These are phyloP conservation scores for Microcebus tavaratra DNA, from an alignment of 2,113 vertebrate genomes.

Conservation along the genomic window DNA sequence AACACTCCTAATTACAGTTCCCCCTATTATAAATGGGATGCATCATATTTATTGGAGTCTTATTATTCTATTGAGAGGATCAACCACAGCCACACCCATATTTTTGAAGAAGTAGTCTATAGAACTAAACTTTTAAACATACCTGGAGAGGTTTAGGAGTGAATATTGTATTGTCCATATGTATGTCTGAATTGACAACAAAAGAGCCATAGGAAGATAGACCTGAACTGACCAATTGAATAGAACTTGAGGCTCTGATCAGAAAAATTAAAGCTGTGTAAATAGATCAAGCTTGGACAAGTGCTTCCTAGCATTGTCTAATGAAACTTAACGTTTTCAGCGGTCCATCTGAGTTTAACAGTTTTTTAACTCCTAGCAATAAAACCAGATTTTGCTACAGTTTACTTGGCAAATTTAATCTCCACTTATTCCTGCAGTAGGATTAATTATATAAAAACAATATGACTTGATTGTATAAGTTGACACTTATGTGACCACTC, in stretches of 20 bases:
- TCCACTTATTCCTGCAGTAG: neutral
- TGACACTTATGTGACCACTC: neutral
- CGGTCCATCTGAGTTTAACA: neutral
- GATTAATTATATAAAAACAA: neutral
- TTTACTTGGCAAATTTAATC: conserved; percentile 28
- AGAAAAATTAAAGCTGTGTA: neutral
- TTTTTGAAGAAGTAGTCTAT: neutral
- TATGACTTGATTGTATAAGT: neutral
- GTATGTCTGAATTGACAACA: neutral
- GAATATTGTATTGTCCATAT: neutral
- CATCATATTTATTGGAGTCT: neutral
- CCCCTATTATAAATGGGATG: neutral
- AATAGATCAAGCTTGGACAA: neutral
- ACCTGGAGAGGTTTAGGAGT: neutral
- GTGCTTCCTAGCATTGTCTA: neutral
- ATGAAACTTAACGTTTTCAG: conserved; percentile 22
- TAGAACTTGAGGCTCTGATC: neutral
- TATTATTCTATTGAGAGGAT: conserved; percentile 5
- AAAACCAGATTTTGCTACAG: neutral
- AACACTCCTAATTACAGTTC: neutral
- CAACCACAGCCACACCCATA: neutral
- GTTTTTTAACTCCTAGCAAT: neutral
- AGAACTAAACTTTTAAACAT: conserved; percentile 17
- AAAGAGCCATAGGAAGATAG: neutral
- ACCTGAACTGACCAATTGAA: neutral